These are phyloP conservation scores for Drosophila cognata DNA, from an alignment of 2,888 invertebrate species.

Conservation along the genomic window DNA sequence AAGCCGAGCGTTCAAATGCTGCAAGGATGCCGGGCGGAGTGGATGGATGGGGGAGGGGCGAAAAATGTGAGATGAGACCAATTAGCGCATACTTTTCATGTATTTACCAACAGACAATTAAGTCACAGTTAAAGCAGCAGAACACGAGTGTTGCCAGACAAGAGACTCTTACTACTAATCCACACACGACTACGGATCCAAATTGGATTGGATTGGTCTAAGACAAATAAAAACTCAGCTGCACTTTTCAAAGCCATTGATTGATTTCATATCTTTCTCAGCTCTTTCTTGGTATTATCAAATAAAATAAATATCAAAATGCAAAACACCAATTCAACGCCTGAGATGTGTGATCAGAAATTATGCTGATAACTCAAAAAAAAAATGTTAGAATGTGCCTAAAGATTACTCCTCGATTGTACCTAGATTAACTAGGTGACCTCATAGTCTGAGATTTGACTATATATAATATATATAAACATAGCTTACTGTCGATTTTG, in stretches of 20 bases:
- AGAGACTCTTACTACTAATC: constrained; percentile 3
- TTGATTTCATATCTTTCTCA: background rate
- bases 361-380: background rate
- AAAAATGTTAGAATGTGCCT: background rate
- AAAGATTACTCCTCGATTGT: background rate
- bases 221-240: background rate
- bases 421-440: background rate
- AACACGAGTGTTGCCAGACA: constrained; percentile 21
- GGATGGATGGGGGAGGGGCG: background rate
- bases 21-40: background rate
- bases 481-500: background rate
- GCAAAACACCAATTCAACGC: background rate
- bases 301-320: background rate
- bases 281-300: background rate
- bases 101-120: constrained; percentile 7
- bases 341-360: background rate
- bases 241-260: background rate
- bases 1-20: constrained; percentile 83
- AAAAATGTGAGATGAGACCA: constrained; percentile 29
- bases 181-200: background rate
- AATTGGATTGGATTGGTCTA: background rate
- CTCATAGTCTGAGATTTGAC: background rate
- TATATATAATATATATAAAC: background rate
- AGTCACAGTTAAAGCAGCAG: constrained; percentile 24
- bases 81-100: constrained; percentile 27